phyloP scores from a whole-genome alignment of 2,797 vertebrate genomes.

The Myotis pilosus region DNA sequence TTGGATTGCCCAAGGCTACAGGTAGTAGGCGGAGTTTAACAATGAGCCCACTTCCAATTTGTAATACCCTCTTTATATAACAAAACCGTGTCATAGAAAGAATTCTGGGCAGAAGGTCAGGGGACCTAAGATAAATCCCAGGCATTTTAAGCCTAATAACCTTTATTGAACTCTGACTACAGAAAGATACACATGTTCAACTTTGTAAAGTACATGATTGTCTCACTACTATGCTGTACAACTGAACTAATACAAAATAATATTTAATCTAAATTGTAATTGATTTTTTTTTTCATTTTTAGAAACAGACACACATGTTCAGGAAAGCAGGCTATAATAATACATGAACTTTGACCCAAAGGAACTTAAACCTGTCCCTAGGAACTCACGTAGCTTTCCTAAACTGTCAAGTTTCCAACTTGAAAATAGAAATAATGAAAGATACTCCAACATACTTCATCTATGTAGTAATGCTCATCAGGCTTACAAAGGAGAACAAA shows the following conservation, averaged over 20 bases:
- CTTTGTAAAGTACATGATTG: not conserved
- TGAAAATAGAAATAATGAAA: not conserved
- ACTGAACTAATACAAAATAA: not conserved
- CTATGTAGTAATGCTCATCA: not conserved
- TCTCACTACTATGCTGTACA: not conserved
- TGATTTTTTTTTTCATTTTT: not conserved
- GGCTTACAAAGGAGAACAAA: not conserved
- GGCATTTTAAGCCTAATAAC: not conserved
- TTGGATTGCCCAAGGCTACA: conserved; percentile 24
- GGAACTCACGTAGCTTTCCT: not conserved
- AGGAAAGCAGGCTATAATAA: not conserved
- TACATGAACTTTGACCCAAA: not conserved
- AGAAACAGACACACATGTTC: not conserved
- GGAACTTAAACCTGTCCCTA: not conserved
- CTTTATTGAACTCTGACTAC: not conserved
- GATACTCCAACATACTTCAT: not conserved
- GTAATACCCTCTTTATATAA: not conserved
- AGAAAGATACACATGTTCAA: not conserved
- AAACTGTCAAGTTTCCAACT: not conserved
- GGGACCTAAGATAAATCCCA: not conserved
- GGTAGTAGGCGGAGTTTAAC: conserved; percentile 55
- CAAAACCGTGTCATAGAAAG: not conserved
- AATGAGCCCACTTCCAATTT: conserved; percentile 45
- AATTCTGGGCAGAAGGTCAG: conserved; percentile 33
- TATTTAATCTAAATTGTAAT: not conserved